Percentiles rank a stretch among this genome's conserved stretches.
These are phyloP conservation scores for Rhopilema esculentum DNA, from an alignment of 30 jellyfish, hydroid and myxozoan genomes.

Conservation along the genomic window DNA sequence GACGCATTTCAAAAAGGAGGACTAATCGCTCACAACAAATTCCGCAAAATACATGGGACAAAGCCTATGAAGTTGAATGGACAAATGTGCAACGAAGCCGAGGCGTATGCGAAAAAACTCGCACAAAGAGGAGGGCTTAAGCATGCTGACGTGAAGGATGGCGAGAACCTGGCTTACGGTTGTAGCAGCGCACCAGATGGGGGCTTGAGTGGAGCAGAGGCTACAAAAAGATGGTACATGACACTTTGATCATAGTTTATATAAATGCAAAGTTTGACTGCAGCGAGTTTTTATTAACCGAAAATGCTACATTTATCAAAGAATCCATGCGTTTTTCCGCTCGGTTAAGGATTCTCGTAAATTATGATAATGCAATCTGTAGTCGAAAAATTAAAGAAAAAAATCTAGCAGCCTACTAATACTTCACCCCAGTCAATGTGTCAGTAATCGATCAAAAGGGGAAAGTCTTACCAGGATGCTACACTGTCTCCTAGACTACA, in stretches of 20 bases:
- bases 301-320: no score
- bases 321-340: no score
- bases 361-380: no score
- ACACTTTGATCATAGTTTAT: neutral
- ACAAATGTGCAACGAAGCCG: slow-evolving; percentile 72
- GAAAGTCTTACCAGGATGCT: no score
- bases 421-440: no score
- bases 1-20: slow-evolving; percentile 52
- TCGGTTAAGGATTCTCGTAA: no score
- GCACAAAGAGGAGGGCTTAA: slow-evolving; percentile 74
- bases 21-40: slow-evolving; percentile 85
- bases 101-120: slow-evolving; percentile 82
- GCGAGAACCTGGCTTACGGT: slow-evolving; percentile 91
- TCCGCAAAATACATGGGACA: slow-evolving; percentile 81
- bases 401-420: no score
- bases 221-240: slow-evolving; percentile 92
- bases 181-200: slow-evolving; percentile 56
- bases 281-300: no score
- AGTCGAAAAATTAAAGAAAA: no score
- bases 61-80: slow-evolving; percentile 66
- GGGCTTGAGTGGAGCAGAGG: slow-evolving; percentile 90
- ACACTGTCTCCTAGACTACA: no score
- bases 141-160: slow-evolving; percentile 73
- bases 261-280: neutral
- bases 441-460: no score